Conservation (phyloP, 2,113 vertebrate species). For the Probosciger aterrimus region DNA sequence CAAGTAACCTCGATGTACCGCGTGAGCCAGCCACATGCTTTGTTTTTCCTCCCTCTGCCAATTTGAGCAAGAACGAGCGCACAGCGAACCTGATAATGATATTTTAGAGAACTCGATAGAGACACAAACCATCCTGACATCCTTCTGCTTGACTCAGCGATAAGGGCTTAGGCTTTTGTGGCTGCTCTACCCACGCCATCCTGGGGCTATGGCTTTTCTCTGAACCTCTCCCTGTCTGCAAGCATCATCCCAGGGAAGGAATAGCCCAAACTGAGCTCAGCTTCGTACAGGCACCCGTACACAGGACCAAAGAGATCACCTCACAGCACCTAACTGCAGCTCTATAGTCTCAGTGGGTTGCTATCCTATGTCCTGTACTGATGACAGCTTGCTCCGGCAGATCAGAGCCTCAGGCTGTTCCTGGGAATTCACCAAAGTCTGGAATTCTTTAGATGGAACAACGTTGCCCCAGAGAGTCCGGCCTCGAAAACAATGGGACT, state of each 20-base stretch:
- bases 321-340: not conserved
- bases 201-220: not conserved
- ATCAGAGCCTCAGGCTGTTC: not conserved
- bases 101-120: not conserved
- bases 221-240: not conserved
- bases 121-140: not conserved
- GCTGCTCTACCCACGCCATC: not conserved
- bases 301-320: not conserved
- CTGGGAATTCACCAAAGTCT: not conserved
- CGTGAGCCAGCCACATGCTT: not conserved
- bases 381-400: not conserved
- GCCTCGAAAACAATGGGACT: not conserved
- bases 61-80: not conserved
- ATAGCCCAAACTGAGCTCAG: not conserved
- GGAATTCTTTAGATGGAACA: not conserved
- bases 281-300: fast-evolving
- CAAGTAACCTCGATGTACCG: not conserved
- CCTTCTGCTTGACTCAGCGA: not conserved
- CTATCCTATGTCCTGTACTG: not conserved
- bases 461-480: not conserved
- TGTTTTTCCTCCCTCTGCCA: not conserved
- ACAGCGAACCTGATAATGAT: not conserved
- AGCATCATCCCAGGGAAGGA: not conserved
- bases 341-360: not conserved
- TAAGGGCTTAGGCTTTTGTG: not conserved